Evolutionary conservation across 2,797 vertebrate species (phyloP), one percentile per base, ranked within the genome.

Genomic region (Paedocypris micromegethes): DNA sequence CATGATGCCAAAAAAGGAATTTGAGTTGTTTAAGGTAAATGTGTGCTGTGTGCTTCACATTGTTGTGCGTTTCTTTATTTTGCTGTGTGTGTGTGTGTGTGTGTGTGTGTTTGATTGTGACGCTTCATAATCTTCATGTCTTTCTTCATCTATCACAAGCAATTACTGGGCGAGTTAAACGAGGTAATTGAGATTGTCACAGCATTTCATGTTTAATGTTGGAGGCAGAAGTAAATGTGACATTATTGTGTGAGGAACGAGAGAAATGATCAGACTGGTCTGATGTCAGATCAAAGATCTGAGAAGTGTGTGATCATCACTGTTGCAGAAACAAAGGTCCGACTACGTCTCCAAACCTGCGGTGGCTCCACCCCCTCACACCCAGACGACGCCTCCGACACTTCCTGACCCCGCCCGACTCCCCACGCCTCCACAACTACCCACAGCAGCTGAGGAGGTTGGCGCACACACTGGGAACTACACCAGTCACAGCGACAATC

Each of bases 1-100:
- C 4, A 93, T 98, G 92, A 98, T 98, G 95, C 94, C 96, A 93
- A 98, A 95, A 90, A 97, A 92, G 92, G 96, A 98, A 81, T 98
- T 98, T 96, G 94, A 98, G 86, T 92, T 96, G 87, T 97, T 98
- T 83, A 98, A 98, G 96, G 95, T 97, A 98, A 77, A 89, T n/a
- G 37, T n/a, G 40, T 53, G 38, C 55, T 46, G n/a, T 54, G 38
- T 53, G 8, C 4, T 9, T 45, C 8, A 8, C 8, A 9, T 8
- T 61, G 7, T 3, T 64, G 51, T 55, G 63, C 41, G 40, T 41
- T 8, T 51, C 5, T 42, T 23, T 51, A 4, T 6, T 42, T 62
- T 50, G 9, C 9, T 3, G 54, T 57, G 40, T 9, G 40, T 57
- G 54, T 23, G 23, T 49, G 45, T 61, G 23, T 53, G 38, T 41